Base-by-base conservation (phyloP, 2,888 invertebrate species). In the Ophioninae sp. region DNA sequence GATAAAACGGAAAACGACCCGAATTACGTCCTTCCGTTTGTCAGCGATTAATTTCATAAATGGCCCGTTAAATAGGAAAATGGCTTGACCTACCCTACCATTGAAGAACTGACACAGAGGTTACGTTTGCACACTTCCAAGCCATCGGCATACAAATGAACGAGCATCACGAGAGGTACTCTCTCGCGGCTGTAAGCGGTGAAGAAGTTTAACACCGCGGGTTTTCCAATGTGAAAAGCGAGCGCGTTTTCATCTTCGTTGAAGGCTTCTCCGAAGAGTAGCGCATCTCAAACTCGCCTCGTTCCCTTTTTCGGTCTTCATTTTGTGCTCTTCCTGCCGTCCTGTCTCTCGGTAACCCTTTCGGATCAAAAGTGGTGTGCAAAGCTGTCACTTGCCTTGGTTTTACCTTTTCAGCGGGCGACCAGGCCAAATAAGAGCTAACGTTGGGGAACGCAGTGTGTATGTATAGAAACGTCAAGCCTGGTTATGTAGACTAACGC, bases 361-460 rank as follows among this genome's bases (percentile, higher is more conserved):
- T 13, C 51, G 13, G 10, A 73, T 67, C 37, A 68, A 56, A 82
- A 67, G 77, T 74, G 58, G 39, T 63, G 61, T 39, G 67, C 65
- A 64, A 22, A 44, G 59, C 81, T 64, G 75, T 75, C 78, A 72
- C 84, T 78, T 67, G 63, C 71, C 59, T 59, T 44, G 51, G 61
- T 74, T 78, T 75, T 81, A 44, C 71, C 75, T 79, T 79, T 81
- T 80, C 77, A 81, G 22, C 72, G 23, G 67, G 81, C 79, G 67
- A 63, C 78, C 79, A 76, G 79, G 72, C 84, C 72, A 73, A 79
- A 84, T 81, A 76, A 79, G 81, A 84, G 68, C 79, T 81, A 76
- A 79, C 68, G 67, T 64, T 69, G 63, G 75, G 73, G 81, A 78
- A 68, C 81, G 74, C 75, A 37, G 75, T 73, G 58, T 76, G 68